Conservation (phyloP, 2,113 vertebrate species). For the Pelusios castaneus region DNA sequence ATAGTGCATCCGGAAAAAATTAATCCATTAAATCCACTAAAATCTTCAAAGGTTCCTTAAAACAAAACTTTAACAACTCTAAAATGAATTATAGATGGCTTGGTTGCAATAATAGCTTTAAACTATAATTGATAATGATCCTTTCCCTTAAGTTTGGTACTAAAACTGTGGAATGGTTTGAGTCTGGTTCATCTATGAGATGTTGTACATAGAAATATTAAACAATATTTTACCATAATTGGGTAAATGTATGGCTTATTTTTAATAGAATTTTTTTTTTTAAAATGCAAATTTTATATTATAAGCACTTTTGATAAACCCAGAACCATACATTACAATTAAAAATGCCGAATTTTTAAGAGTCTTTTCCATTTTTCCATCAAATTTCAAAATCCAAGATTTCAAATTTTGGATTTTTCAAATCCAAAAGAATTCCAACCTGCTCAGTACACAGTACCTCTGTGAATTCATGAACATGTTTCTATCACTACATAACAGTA, state of each 20-base stretch:
- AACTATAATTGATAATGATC: not conserved
- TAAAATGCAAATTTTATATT: not conserved
- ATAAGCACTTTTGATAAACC: not conserved
- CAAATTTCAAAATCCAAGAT: not conserved
- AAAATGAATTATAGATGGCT: constrained; percentile 4
- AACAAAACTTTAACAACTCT: not conserved
- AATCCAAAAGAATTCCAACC: not conserved
- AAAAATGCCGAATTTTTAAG: not conserved
- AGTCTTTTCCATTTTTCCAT: not conserved
- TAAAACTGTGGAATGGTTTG: not conserved
- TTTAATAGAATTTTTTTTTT: not conserved
- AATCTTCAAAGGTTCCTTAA: constrained; percentile 8
- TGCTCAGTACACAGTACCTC: not conserved
- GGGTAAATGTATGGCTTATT: not conserved
- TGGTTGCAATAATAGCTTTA: not conserved
- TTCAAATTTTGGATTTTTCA: not conserved
- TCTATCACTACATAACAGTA: not conserved
- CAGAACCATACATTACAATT: not conserved
- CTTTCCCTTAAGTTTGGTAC: not conserved
- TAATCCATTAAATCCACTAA: not conserved
- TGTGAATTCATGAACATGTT: not conserved
- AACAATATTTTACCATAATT: not conserved
- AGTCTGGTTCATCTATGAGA: not conserved
- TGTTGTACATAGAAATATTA: not conserved
- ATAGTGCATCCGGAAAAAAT: not conserved